Conservation (phyloP, 2,888 invertebrate genomes). For the Antitype chi region DNA sequence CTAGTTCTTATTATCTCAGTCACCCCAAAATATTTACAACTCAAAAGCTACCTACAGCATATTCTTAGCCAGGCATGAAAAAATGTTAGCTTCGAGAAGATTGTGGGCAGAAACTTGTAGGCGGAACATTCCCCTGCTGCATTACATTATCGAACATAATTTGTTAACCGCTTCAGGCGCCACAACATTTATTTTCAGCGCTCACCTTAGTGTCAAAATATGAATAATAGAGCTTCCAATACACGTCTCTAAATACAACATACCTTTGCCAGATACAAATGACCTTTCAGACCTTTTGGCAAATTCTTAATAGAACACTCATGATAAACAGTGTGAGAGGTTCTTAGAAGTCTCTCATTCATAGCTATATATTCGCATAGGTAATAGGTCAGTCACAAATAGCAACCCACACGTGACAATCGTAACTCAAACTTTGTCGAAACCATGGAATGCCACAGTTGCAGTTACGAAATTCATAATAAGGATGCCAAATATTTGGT, state of each 20-base stretch:
- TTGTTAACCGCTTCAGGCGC: slow-evolving; percentile 36
- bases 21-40: slow-evolving; percentile 28
- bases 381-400: slow-evolving; percentile 68
- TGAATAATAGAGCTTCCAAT: slow-evolving; percentile 38
- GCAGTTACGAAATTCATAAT: slow-evolving; percentile 35
- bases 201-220: slow-evolving; percentile 29
- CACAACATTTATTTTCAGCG: slow-evolving; percentile 40
- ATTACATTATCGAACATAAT: slow-evolving; percentile 34
- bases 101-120: slow-evolving; percentile 40
- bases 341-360: slow-evolving; percentile 71
- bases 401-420: slow-evolving; percentile 52
- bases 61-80: slow-evolving; percentile 28
- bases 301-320: slow-evolving; percentile 46
- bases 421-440: slow-evolving; percentile 47
- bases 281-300: slow-evolving; percentile 44
- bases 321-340: slow-evolving; percentile 38
- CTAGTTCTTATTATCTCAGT: not conserved
- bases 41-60: slow-evolving; percentile 2
- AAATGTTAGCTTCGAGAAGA: slow-evolving; percentile 40
- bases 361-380: slow-evolving; percentile 63
- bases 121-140: slow-evolving; percentile 49
- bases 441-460: slow-evolving; percentile 43
- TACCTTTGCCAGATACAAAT: slow-evolving; percentile 32
- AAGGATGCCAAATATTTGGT: slow-evolving; percentile 18
- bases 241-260: slow-evolving; percentile 28